phyloP scores from a whole-genome alignment of 2,113 vertebrate species.

The Phyllostomus discolor region DNA sequence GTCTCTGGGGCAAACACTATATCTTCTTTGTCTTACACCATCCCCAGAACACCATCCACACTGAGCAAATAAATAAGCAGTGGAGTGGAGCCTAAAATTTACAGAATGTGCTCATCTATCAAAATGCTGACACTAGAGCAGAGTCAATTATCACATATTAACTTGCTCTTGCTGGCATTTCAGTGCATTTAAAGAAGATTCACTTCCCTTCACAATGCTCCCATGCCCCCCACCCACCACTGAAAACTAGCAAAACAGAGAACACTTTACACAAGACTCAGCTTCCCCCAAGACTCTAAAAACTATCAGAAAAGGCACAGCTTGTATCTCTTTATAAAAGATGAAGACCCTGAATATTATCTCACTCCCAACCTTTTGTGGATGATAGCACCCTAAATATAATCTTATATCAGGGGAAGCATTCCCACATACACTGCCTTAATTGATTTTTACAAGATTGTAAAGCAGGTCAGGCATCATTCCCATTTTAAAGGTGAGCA shows the following conservation, averaged over 20 bases:
- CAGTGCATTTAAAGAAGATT: neutral
- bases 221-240: neutral
- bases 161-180: neutral
- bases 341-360: neutral
- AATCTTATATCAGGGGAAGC: neutral
- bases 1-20: neutral
- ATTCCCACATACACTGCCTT: neutral
- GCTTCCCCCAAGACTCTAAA: neutral
- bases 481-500: conserved; percentile 7
- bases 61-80: conserved; percentile 37
- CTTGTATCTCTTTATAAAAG: neutral
- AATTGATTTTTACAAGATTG: neutral
- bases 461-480: neutral
- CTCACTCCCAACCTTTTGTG: neutral
- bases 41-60: neutral
- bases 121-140: conserved; percentile 1
- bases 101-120: conserved; percentile 18
- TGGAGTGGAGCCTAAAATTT: conserved; percentile 14
- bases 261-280: neutral
- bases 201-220: neutral
- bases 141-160: neutral
- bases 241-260: neutral
- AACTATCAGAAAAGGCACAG: neutral
- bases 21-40: neutral
- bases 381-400: too few species aligned